Percentiles rank a stretch among this genome's conserved stretches.
Conservation (phyloP, 2,888 invertebrate species). For the Disparrhopalites patrizii region DNA sequence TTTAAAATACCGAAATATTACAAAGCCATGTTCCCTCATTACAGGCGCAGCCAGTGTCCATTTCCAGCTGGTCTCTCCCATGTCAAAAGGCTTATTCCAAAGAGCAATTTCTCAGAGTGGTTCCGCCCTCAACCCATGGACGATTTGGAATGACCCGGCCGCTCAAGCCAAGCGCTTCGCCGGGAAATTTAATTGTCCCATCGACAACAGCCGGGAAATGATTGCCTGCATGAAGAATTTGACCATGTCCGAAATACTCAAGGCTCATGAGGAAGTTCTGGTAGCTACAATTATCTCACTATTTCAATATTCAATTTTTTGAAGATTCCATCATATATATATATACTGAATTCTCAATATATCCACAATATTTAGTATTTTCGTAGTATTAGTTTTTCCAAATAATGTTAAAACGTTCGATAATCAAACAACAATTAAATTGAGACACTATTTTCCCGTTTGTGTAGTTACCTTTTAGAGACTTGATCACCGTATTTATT, state of each 20-base stretch:
- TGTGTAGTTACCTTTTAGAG: conserved; percentile 11
- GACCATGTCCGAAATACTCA: conserved; percentile 1
- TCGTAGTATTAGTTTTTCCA: too few species aligned
- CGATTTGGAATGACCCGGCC: conserved; percentile 23
- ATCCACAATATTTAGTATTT: too few species aligned
- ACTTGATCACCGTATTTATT: conserved; percentile 12
- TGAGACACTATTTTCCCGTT: not conserved
- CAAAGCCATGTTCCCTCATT: not conserved
- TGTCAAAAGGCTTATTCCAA: conserved; percentile 31
- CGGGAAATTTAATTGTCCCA: conserved; percentile 34
- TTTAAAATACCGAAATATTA: too few species aligned
- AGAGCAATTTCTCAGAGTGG: conserved; percentile 34
- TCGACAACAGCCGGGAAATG: conserved; percentile 25
- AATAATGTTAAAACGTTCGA: too few species aligned
- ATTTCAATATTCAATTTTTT: too few species aligned
- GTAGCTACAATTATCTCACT: too few species aligned
- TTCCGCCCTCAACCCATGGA: conserved; percentile 36
- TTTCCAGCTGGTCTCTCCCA: conserved; percentile 12
- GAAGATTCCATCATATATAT: too few species aligned
- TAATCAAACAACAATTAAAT: too few species aligned
- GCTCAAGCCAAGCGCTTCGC: conserved; percentile 33
- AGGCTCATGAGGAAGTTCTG: conserved; percentile 14
- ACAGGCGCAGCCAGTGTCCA: conserved; percentile 8
- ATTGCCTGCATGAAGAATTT: conserved; percentile 18
- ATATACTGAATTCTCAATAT: too few species aligned